Evolutionary conservation across 2,113 vertebrate genomes (phyloP).

Genomic region (Eidolon helvum): DNA sequence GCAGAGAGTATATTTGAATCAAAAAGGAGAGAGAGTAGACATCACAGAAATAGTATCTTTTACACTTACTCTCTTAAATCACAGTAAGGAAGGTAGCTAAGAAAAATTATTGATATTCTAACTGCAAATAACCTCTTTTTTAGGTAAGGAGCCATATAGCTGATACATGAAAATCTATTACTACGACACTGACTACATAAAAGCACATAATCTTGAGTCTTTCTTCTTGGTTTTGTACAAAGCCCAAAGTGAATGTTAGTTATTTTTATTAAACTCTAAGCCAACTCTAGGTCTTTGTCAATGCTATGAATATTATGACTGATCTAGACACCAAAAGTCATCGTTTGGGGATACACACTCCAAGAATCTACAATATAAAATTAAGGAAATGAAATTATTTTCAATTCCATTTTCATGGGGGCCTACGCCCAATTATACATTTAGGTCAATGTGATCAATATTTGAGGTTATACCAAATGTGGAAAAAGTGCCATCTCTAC

Average conservation of each 20-base stretch:
- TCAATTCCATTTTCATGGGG: not conserved
- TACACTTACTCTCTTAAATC: not conserved
- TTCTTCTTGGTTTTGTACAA: not conserved
- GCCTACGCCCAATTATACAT: not conserved
- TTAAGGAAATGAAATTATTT: constrained; percentile 32
- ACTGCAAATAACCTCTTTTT: not conserved
- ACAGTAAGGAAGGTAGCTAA: not conserved
- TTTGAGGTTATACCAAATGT: not conserved
- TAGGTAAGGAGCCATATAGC: not conserved
- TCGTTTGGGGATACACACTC: not conserved
- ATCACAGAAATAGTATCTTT: not conserved
- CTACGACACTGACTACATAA: not conserved
- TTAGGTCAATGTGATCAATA: not conserved
- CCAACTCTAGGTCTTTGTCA: not conserved
- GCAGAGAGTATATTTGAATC: not conserved
- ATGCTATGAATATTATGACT: not conserved
- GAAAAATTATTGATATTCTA: not conserved
- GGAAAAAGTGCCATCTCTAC: not conserved
- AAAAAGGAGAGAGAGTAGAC: not conserved
- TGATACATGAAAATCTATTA: not conserved
- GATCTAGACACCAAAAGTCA: not conserved
- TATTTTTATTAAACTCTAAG: constrained; percentile 3
- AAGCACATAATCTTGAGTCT: not conserved
- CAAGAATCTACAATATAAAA: constrained; percentile 28
- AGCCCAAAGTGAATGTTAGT: not conserved